Conservation (phyloP, 2,113 vertebrate species). For the Notarius quadriscutis region DNA sequence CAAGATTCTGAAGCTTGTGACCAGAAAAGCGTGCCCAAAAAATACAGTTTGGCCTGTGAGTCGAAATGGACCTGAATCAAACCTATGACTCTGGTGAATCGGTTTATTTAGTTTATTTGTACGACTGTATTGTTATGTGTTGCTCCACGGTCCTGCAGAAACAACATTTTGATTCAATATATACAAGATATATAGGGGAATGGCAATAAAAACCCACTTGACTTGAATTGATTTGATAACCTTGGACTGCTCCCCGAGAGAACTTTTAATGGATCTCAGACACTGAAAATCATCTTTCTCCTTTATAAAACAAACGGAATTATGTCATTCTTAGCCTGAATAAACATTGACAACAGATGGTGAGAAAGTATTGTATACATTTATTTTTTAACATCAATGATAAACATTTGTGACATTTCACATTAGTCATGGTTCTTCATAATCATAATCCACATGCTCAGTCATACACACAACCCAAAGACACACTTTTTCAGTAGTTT, state of each 20-base stretch:
- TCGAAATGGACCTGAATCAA: neutral
- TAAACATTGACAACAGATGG: neutral
- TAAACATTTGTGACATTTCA: neutral
- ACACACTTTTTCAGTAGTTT: neutral
- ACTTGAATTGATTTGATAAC: no score
- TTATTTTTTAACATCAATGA: neutral
- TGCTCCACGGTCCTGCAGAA: neutral
- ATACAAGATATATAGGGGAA: neutral
- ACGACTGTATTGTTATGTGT: neutral
- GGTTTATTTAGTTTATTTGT: neutral
- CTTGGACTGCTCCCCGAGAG: neutral
- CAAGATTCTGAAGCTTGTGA: neutral
- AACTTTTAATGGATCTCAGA: neutral
- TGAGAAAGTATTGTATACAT: neutral
- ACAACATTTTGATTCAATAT: neutral
- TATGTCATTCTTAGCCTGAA: neutral
- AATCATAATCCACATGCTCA: conserved; percentile 2
- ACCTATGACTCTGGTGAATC: neutral
- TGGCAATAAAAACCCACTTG: neutral
- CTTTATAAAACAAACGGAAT: neutral
- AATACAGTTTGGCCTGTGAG: neutral
- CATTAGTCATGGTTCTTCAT: neutral
- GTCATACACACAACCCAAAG: neutral
- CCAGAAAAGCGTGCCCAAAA: neutral
- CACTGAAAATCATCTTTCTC: neutral